Evolutionary conservation across 1,140 invertebrate species (phyloP), one percentile per base, ranked within the genome.

Genomic region (Brachionus rubens): DNA sequence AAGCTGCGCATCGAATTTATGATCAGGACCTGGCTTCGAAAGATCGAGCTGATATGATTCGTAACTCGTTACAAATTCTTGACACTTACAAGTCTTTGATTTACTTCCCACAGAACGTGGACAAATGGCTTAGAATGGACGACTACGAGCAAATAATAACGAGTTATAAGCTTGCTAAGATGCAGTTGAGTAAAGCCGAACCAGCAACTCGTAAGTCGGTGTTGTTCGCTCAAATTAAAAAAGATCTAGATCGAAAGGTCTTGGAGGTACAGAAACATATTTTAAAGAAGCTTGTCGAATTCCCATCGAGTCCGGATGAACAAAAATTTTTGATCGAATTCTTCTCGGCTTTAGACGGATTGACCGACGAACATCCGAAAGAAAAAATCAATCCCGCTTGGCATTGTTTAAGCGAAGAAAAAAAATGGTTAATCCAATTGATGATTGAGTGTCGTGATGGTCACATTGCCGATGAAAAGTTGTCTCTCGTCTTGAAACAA

Each of bases 121-220:
- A 56, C 30, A 54, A 54, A 41, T 28, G 36, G 7, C 9, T 75
- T 10, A 36, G 41, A 19, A 10, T 26, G 3, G 68, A 72, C 46
- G 68, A 72, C 28, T 72, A 72, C 14, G 68, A 72, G 0, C 68
- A 54, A 54, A 72, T 72, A 72, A 72, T 52, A 10, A 72, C 50
- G 1, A 50, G 46, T 30, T 72, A 72, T 33, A 72, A 72, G n/a
- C 30, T 54, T 10, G 68, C 50, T 33, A 54, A 54, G 28, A 48
- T 50, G 68, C 68, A 72, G 12, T 36, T 72, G 16, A 26, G 26
- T 21, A 72, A 72, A 26, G 46, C 50, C 7, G 68, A 72, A 21
- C 68, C 50, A 19, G 50, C 68, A 0, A 40, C 28, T 21, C 28
- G 50, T 36, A 54, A 72, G n/a, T 72, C 68, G 14, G 33, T 24